Percentiles rank a stretch among this genome's conserved stretches.
These are phyloP conservation scores for Sipunculus nudus DNA, from an alignment of 2,888 invertebrate species.

Conservation along the genomic window DNA sequence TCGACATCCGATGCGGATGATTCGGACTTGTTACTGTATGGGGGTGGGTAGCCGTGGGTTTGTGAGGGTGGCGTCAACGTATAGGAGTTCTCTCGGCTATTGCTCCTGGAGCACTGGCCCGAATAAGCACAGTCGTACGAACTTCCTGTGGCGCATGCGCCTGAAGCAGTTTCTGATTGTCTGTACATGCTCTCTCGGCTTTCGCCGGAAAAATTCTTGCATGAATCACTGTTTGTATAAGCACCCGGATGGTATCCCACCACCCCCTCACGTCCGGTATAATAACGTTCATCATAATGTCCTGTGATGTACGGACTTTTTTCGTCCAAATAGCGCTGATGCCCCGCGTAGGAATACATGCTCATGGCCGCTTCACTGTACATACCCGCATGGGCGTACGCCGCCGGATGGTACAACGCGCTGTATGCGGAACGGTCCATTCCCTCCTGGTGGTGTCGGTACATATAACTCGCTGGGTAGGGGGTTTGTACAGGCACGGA, in stretches of 20 bases:
- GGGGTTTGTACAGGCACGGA: too few species aligned
- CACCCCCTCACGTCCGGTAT: too few species aligned
- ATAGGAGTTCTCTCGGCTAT: conserved; percentile 46
- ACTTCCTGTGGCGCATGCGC: too few species aligned
- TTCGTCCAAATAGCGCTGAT: conserved; percentile 52
- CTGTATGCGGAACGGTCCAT: conserved; percentile 54
- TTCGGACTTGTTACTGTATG: conserved; percentile 63
- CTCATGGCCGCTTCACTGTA: conserved; percentile 41
- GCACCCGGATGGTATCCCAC: too few species aligned
- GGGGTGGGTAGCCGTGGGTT: conserved; percentile 45
- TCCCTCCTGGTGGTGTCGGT: conserved; percentile 43
- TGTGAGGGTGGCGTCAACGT: conserved; percentile 27
- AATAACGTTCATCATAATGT: conserved; percentile 49
- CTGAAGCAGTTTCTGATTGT: too few species aligned
- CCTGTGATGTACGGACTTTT: conserved; percentile 37
- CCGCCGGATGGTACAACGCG: conserved; percentile 45
- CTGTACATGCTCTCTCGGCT: too few species aligned
- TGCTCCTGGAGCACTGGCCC: conserved; percentile 22
- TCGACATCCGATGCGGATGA: conserved; percentile 64
- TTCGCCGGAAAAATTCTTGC: too few species aligned
- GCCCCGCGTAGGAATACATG: conserved; percentile 46
- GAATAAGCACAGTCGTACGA: conserved; percentile 13
- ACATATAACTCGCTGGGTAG: conserved; percentile 47
- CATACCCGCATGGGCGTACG: conserved; percentile 25
- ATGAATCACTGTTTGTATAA: too few species aligned